These are phyloP conservation scores for Desmodus rotundus DNA, from an alignment of 2,113 vertebrate species.

Conservation along the genomic window DNA sequence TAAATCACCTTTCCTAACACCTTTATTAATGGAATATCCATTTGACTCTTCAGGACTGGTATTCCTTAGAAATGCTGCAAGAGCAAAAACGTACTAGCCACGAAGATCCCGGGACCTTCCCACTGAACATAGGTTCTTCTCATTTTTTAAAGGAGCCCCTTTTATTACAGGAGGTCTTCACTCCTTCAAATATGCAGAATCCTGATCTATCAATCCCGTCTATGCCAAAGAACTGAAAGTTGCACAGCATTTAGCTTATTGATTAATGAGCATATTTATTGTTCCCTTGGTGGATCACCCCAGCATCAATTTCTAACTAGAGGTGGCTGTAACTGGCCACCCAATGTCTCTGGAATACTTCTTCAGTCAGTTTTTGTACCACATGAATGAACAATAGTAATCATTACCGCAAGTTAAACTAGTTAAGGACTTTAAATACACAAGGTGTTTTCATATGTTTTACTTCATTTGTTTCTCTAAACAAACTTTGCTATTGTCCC, in stretches of 20 bases:
- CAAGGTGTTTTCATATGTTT: neutral
- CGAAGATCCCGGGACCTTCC: neutral
- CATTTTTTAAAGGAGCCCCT: neutral
- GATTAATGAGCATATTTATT: neutral
- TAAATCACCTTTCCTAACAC: neutral
- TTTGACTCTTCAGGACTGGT: neutral
- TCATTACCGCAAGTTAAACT: neutral
- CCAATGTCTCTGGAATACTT: neutral
- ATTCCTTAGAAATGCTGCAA: neutral
- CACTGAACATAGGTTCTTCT: neutral
- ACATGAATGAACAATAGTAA: neutral
- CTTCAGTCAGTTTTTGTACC: neutral
- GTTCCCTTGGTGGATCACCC: neutral
- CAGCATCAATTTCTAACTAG: slow-evolving; percentile 26
- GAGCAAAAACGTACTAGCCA: neutral
- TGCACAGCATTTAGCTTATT: neutral
- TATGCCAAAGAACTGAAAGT: neutral
- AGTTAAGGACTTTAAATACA: neutral
- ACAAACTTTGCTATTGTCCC: neutral
- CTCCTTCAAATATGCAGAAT: neutral
- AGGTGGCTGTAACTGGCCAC: neutral
- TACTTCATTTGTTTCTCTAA: neutral
- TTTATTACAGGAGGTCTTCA: neutral
- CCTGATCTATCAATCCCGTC: neutral
- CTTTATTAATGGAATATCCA: neutral